Evolutionary conservation across 2,113 vertebrate genomes (phyloP), one percentile per base, ranked within the genome.

Genomic region (Cervus canadensis): DNA sequence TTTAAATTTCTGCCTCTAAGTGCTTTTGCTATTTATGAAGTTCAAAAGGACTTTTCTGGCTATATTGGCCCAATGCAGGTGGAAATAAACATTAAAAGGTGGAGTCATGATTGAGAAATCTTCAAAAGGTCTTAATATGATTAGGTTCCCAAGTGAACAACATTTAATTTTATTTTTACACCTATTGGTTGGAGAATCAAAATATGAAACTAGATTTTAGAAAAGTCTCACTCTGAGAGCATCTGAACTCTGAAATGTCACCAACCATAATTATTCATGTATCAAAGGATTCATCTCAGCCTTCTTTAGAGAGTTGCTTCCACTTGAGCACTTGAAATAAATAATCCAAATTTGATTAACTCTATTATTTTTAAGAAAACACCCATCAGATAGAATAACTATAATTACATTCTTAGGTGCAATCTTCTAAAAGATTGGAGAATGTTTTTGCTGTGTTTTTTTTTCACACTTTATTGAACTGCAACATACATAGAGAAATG

Each of bases 151-250:
- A 92, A 84, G 33, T 59, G 54, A 86, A 67, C 54, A 92, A 78
- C 89, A 89, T 89, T 92, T 97, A 71, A 88, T 92, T 84, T 94
- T 14, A 93, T 92, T 76, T 86, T 83, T 94, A 30, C n/a, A 40
- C n/a, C 45, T 89, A 81, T 59, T 89, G 71, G 89, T 64, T 78
- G 28, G 54, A 98, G 48, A 82, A 48, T 74, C 2, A 13, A 81
- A 64, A 57, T 91, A 43, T 86, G 28, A 87, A 89, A 95, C 19
- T 25, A 26, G 23, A 91, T n/a, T 97, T 96, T 86, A 94, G 48
- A 36, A 82, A 82, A 82, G 10, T 83, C n/a, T 88, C 26, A 89
- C 23, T 95, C 89, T 43, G 64, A 93, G 84, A 96, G 62, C 36
- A 89, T 78, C 36, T 76, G 48, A 85, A 89, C 78, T 95, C 83